These are phyloP conservation scores for Drosophila demipolita DNA, from an alignment of 2,888 invertebrate species.

Conservation along the genomic window DNA sequence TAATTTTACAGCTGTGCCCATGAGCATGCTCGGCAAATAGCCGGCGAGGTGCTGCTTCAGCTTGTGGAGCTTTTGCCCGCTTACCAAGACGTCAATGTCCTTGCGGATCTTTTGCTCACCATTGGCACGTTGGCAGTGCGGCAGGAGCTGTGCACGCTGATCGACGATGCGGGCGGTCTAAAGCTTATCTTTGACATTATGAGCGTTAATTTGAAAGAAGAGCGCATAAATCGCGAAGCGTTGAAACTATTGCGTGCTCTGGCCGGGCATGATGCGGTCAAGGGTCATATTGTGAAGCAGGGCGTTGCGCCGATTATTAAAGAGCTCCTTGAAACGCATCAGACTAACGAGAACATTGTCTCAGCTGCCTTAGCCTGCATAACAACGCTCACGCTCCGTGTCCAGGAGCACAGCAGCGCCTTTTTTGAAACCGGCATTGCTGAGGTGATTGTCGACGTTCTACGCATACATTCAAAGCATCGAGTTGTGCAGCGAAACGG, in stretches of 20 bases:
- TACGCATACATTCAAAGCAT: constrained; percentile 89
- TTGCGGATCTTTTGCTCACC: constrained; percentile 91
- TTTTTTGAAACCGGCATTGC: constrained; percentile 91
- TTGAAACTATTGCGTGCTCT: constrained; percentile 91
- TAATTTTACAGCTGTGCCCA: constrained; percentile 94
- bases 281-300: constrained; percentile 90
- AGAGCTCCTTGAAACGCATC: constrained; percentile 88
- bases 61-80: constrained; percentile 89
- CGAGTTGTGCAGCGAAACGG: constrained; percentile 89
- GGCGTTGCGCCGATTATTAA: constrained; percentile 90
- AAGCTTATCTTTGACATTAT: constrained; percentile 89
- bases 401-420: constrained; percentile 89
- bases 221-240: constrained; percentile 82
- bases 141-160: constrained; percentile 93
- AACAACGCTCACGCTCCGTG: constrained; percentile 91
- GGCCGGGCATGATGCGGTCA: constrained; percentile 94
- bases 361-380: constrained; percentile 89
- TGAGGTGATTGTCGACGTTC: constrained; percentile 89
- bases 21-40: constrained; percentile 92
- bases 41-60: constrained; percentile 88
- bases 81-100: constrained; percentile 87
- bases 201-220: constrained; percentile 71
- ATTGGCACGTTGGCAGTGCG: constrained; percentile 91
- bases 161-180: constrained; percentile 91
- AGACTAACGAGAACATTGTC: constrained; percentile 87